Conservation (phyloP, 92 coral and sea anemone genomes). For the Zoanthus sociatus region DNA sequence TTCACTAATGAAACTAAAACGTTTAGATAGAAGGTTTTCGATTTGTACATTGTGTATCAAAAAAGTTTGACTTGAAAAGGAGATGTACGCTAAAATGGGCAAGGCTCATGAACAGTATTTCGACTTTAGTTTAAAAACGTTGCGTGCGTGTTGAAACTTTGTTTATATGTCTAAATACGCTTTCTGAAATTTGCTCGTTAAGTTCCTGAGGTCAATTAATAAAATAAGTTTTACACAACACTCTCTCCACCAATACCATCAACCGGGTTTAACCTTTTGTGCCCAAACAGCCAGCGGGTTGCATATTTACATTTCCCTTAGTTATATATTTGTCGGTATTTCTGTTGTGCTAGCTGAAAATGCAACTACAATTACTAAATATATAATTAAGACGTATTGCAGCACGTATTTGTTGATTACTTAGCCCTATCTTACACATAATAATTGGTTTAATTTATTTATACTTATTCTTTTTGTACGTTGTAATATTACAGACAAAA, state of each 20-base stretch:
- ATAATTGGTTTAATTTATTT: background rate
- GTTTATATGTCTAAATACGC: background rate
- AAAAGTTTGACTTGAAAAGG: background rate
- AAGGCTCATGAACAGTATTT: background rate
- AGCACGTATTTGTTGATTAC: background rate
- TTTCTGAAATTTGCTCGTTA: background rate
- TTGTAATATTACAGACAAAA: background rate
- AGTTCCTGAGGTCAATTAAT: constrained; percentile 26
- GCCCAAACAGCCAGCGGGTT: background rate
- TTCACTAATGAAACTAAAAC: constrained; percentile 1
- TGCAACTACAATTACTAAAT: background rate
- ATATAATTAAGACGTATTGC: background rate
- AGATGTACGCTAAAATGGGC: background rate
- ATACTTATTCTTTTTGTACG: background rate
- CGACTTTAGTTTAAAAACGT: background rate
- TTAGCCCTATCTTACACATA: background rate
- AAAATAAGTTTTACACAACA: constrained; percentile 1
- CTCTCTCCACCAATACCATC: constrained; percentile 3
- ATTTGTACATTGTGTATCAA: background rate
- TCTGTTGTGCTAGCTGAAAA: background rate
- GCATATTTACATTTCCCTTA: background rate
- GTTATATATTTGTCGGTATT: background rate
- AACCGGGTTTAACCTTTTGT: constrained; percentile 3
- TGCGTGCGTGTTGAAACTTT: constrained; percentile 17
- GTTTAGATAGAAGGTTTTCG: background rate